Evolutionary conservation across 2,797 vertebrate species (phyloP), one percentile per base, ranked within the genome.

Genomic region (Knipowitschia caucasica): DNA sequence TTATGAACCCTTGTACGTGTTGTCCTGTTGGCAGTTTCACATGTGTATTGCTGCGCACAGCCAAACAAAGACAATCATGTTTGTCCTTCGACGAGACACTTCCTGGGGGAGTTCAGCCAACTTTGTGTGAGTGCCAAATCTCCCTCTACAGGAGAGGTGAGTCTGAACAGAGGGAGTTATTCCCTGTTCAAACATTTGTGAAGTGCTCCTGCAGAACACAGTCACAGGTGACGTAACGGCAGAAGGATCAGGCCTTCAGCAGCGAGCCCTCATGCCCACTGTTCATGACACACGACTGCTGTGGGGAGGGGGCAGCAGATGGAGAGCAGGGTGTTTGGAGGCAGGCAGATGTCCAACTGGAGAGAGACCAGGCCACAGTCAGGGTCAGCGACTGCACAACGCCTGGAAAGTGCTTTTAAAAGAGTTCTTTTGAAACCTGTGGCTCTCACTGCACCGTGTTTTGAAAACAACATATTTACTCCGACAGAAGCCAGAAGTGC

Each of bases 291-390:
- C 39, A 53, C 47, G 5, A 60, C 35, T 53, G 43, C 61, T 61
- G 49, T 50, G 17, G 34, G 59, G 54, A 57, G 15, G 47, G 62
- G 56, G 18, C 35, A 59, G 52, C 67, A 66, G 68, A 63, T 69
- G 62, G 56, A 8, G 24, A 25, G 51, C 34, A 31, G 10, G 36
- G 46, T 54, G 58, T 57, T 24, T 58, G 31, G n/a, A 33, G 40
- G 42, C 21, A 45, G 23, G 47, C 51, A 67, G 55, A 64, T 49
- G 47, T 47, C 49, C 11, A 53, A 63, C 34, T 42, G 10, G 20
- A 39, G 7, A 8, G 8, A 14, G 5, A 8, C 21, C 30, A 23
- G 51, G 17, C 27, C 26, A 52, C 43, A 50, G 45, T 18, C 12
- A 34, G 67, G 51, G 33, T 69, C 64, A 68, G 4, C 6, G 40